Evolutionary conservation across 2,888 invertebrate genomes (phyloP).

Genomic region (Apodemia zela): DNA sequence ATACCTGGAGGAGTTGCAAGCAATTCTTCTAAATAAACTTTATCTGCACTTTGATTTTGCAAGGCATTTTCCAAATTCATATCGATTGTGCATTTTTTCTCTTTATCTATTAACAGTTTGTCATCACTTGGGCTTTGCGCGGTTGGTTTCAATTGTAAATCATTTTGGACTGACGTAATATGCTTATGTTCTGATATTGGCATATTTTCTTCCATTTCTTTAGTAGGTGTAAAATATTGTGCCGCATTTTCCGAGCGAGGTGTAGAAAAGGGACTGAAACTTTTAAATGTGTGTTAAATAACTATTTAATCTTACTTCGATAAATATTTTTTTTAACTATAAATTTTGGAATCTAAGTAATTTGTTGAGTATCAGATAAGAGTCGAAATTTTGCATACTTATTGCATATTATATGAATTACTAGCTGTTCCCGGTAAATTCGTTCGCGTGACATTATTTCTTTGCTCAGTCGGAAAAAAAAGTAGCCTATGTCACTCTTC

Average conservation of each 20-base stretch:
- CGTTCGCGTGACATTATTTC: no score
- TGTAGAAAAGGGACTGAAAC: conserved; percentile 61
- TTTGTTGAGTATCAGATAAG: no score
- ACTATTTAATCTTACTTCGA: no score
- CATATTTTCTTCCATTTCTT: conserved; percentile 25
- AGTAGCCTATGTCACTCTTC: no score
- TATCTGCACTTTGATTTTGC: conserved; percentile 42
- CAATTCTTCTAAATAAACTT: conserved; percentile 51
- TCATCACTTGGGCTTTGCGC: neutral
- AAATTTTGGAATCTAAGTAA: no score
- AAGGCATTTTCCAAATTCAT: conserved; percentile 57
- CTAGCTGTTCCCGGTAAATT: no score
- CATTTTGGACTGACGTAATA: conserved; percentile 1
- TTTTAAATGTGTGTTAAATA: conserved; percentile 29
- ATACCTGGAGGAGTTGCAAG: conserved; percentile 56
- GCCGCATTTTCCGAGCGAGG: conserved; percentile 48
- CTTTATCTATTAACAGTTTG: neutral
- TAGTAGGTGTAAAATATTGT: conserved; percentile 46
- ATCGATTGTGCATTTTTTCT: conserved; percentile 48
- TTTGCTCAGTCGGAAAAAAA: no score
- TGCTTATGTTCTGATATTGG: conserved; percentile 10
- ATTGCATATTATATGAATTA: no score
- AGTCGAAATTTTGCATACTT: no score
- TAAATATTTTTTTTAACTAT: no score
- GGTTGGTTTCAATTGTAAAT: neutral